phyloP scores from a whole-genome alignment of 2,113 vertebrate species.

The Pluvianellus socialis region DNA sequence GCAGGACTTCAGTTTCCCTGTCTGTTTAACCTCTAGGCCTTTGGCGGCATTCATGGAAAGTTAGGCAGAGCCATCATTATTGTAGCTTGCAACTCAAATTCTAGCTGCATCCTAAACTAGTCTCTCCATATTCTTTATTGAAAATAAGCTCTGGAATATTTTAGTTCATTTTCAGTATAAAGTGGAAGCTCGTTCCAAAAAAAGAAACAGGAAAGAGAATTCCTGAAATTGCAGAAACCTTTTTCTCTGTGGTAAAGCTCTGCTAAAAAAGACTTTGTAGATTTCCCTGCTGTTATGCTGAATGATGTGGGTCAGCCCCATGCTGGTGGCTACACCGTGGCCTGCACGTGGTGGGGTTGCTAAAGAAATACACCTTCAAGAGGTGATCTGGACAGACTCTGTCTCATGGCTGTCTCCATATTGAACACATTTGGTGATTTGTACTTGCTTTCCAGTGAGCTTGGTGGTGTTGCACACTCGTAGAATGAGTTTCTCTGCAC shows the following conservation, averaged over 20 bases:
- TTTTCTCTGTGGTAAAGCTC: neutral
- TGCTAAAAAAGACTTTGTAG: neutral
- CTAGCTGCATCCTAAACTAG: neutral
- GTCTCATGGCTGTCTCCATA: neutral
- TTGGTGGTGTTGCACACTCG: neutral
- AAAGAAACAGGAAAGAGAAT: neutral
- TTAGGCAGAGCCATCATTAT: neutral
- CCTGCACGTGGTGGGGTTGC: neutral
- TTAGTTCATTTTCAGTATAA: neutral
- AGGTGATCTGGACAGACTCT: neutral
- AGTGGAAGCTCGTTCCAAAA: neutral
- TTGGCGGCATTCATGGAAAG: neutral
- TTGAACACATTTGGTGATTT: neutral
- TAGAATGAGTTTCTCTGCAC: too few relatives aligned
- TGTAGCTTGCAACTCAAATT: neutral
- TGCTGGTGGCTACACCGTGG: neutral
- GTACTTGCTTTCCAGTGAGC: neutral
- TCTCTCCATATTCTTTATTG: neutral
- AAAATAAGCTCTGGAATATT: neutral
- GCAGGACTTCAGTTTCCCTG: neutral
- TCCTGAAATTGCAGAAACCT: neutral
- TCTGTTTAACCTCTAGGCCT: neutral
- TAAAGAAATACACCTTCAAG: neutral
- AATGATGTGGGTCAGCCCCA: neutral
- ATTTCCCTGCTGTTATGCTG: neutral